Evolutionary conservation across 2,888 invertebrate species (phyloP), one percentile per base, ranked within the genome.

Genomic region (Lampropteryx suffumata): DNA sequence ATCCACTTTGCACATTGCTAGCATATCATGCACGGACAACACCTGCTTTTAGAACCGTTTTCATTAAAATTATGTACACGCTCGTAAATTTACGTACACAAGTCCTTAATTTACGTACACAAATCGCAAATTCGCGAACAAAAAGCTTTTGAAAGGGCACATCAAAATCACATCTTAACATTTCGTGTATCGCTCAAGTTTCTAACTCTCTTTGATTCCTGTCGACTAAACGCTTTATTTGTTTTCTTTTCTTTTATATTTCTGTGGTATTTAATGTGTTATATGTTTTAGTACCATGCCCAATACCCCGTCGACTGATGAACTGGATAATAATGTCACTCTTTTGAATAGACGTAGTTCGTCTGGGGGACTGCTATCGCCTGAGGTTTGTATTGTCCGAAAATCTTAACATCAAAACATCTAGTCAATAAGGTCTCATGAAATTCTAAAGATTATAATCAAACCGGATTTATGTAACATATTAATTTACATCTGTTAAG

Each of bases 321-420:
- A 93, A 52, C 84, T 91, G 73, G 93, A 93, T 48, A 80, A 70
- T 52, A 76, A 67, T 33, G 92, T 93, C 67, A 88, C 92, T 55
- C 77, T 91, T 58, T 88, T 92, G 53, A 86, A 91, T 57, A 92
- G 97, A 50, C 91, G 97, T 45, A 96, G 95, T 71, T 97, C 97
- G 1, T 95, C 95, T 0, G 96, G 96, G 0, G 95, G 94, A 24
- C 83, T 96, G 0, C 84, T 97, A 4, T 97, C 97, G 0, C 97
- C 97, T 0, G 96, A 96, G 85, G 94, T 93, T 61, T 85, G 61
- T 48, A 10, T 14, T 8, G 4, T 17, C 17, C 3, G 4, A 3
- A 17, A 4, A 17, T 3, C 2, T 17, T 3, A 3, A 2, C 17
- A 17, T 17, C 17, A 4, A n/a, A n/a, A n/a, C n/a, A n/a, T n/a